Evolutionary conservation across 2,797 vertebrate species (phyloP), one percentile per base, ranked within the genome.

Genomic region (Periophthalmus magnuspinnatus): DNA sequence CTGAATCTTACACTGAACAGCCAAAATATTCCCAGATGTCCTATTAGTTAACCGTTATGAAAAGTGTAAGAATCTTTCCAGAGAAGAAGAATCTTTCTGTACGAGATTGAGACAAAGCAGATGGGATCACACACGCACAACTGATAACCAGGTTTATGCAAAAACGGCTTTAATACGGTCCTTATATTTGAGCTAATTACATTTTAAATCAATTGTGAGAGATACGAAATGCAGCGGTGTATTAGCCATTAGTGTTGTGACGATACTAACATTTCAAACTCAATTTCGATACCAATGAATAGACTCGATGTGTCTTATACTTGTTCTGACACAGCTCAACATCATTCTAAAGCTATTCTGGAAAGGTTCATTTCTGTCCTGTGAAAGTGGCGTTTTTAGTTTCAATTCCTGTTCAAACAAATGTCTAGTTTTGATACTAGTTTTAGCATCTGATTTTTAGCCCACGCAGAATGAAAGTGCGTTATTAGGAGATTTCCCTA

Each of bases 71-170:
- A 61, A 50, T 55, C 54, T 1, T 56, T 41, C 58, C 57, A 36
- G 16, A n/a, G n/a, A n/a, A n/a, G n/a, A n/a, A n/a, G 10, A 14
- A 22, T 55, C 21, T 21, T n/a, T 63, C 66, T 60, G 56, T 14
- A 21, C 52, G 52, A 67, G 52, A 68, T 63, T 5, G 22, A 65
- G 52, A 74, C 34, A 56, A 54, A 70, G 52, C 64, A 76, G 70
- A 56, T 56, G 70, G 21, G 52, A 41, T 32, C 60, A 62, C 68
- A 58, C 32, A 70, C 28, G 34, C 21, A 7, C 11, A 33, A 24
- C 65, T 65, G 75, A 77, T 66, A 36, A 58, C 10, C 47, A 19
- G 38, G 68, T 55, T 63, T 22, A 3, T 38, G 24, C 67, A 32
- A 70, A 50, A 74, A 67, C 38, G 28, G 48, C 21, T 70, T 55